Conservation (phyloP, 2,113 vertebrate species). For the Ceyx melanurus region DNA sequence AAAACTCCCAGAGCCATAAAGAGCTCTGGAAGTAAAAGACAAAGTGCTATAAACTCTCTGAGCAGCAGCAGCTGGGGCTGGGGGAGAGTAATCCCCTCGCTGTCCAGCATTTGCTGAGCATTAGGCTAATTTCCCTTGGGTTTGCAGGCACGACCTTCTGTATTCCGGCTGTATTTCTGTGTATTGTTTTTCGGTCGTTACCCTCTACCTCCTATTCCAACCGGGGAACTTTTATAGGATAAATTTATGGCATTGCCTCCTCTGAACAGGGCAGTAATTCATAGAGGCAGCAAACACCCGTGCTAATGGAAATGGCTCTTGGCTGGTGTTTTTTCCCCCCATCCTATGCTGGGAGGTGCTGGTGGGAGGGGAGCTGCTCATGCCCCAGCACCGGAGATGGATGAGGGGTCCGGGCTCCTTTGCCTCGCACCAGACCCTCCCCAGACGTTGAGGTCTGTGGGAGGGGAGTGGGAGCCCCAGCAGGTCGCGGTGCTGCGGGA, state of each 20-base stretch:
- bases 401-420: not conserved
- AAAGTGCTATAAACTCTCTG: not conserved
- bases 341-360: not conserved
- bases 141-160: not conserved
- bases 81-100: not conserved
- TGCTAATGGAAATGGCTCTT: constrained; percentile 38
- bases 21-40: not conserved
- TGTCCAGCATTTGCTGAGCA: not conserved
- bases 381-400: not conserved
- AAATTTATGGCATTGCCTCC: constrained; percentile 64
- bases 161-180: constrained; percentile 15
- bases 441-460: not conserved
- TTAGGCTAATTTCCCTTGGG: constrained; percentile 34
- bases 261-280: constrained; percentile 29
- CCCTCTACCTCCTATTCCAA: constrained; percentile 52
- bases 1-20: not conserved
- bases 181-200: constrained; percentile 64
- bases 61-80: not conserved
- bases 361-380: not conserved
- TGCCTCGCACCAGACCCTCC: accelerated
- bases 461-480: not conserved
- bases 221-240: constrained; percentile 45
- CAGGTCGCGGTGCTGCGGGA: not conserved
- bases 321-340: not conserved
- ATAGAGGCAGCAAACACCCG: not conserved